phyloP scores from a whole-genome alignment of 2,113 vertebrate species.

The Corydoras maculifer region DNA sequence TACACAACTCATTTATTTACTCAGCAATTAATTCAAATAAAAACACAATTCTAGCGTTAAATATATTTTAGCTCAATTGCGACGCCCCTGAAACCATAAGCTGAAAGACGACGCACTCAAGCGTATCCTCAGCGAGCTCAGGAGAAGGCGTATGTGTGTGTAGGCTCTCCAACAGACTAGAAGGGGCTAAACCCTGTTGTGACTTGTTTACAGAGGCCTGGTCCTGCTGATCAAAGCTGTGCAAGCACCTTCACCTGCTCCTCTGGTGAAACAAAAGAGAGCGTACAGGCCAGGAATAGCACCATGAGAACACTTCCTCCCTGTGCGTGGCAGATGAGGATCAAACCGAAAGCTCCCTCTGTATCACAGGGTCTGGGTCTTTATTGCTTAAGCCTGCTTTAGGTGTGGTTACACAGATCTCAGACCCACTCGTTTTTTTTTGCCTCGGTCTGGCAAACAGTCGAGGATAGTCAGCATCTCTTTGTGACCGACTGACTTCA shows the following conservation, averaged over 20 bases:
- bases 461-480: neutral
- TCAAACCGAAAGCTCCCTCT: slow-evolving; percentile 20
- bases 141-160: neutral
- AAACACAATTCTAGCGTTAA: too few relatives aligned
- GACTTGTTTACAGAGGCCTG: slow-evolving; percentile 26
- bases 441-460: neutral
- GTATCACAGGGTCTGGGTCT: slow-evolving; percentile 5
- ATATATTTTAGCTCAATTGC: too few relatives aligned
- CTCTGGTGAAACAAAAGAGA: slow-evolving; percentile 35
- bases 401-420: slow-evolving; percentile 16
- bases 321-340: slow-evolving; percentile 30
- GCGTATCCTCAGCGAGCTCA: too few relatives aligned
- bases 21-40: too few relatives aligned
- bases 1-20: too few relatives aligned
- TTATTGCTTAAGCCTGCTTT: slow-evolving; percentile 12
- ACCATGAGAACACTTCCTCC: slow-evolving; percentile 34
- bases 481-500: neutral
- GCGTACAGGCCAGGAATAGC: slow-evolving; percentile 33
- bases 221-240: slow-evolving; percentile 32
- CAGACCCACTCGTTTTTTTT: neutral
- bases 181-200: slow-evolving; percentile 17
- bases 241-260: slow-evolving; percentile 43
- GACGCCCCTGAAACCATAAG: too few relatives aligned
- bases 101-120: too few relatives aligned
- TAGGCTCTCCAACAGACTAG: neutral